Conservation (phyloP, 2,888 invertebrate genomes). For the Apodemia duryi region DNA sequence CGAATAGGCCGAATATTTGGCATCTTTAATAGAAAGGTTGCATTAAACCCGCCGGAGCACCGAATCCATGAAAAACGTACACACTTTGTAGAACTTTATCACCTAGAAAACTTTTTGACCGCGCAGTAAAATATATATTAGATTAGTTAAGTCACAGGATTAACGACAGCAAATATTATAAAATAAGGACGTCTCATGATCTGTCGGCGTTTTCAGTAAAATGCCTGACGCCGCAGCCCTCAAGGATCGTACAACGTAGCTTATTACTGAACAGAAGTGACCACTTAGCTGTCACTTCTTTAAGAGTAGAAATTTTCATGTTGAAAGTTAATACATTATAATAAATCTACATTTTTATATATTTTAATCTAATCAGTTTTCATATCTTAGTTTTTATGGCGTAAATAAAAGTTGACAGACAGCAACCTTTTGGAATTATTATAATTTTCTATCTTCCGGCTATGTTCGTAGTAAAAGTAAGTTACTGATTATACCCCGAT, state of each 20-base stretch:
- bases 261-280: slow-evolving; percentile 13
- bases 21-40: no score
- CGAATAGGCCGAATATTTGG: no score
- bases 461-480: no score
- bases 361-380: slow-evolving; percentile 1
- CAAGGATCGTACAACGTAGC: slow-evolving; percentile 12
- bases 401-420: no score
- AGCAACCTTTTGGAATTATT: no score
- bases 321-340: not conserved
- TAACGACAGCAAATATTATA: not conserved
- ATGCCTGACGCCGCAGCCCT: slow-evolving; percentile 7
- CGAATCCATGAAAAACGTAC: no score
- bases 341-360: not conserved
- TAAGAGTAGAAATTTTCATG: not conserved
- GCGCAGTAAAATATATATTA: no score
- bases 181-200: slow-evolving; percentile 1
- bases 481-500: no score
- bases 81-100: no score
- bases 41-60: no score
- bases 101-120: no score
- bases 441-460: no score
- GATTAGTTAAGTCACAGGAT: not conserved
- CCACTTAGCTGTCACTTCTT: slow-evolving; percentile 6
- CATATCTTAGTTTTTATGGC: not conserved
- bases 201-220: not conserved